These are phyloP conservation scores for Ageneiosus marmoratus DNA, from an alignment of 2,113 vertebrate species.

Conservation along the genomic window DNA sequence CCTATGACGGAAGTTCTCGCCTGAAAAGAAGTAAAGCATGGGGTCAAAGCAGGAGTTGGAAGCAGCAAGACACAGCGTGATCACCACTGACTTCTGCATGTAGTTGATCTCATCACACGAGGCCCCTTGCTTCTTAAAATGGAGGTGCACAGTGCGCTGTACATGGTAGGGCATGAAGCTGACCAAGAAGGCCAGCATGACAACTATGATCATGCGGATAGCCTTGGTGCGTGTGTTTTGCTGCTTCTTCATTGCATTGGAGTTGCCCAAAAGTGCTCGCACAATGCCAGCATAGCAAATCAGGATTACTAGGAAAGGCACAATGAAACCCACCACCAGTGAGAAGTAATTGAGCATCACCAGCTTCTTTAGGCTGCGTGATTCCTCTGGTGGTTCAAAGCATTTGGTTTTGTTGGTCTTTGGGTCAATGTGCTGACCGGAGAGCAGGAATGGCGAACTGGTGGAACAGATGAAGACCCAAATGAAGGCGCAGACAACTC, in stretches of 20 bases:
- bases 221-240: constrained; percentile 74
- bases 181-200: constrained; percentile 85
- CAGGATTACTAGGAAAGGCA: constrained; percentile 86
- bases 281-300: constrained; percentile 90
- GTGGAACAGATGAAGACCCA: constrained; percentile 87
- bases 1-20: constrained; percentile 85
- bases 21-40: constrained; percentile 92
- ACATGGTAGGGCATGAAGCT: constrained; percentile 93
- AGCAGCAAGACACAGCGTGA: constrained; percentile 88
- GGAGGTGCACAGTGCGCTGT: constrained; percentile 85
- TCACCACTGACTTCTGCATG: constrained; percentile 89
- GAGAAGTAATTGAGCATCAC: constrained; percentile 82
- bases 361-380: constrained; percentile 51
- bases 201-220: constrained; percentile 90
- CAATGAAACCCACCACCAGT: constrained; percentile 80
- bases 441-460: constrained; percentile 81
- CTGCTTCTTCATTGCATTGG: constrained; percentile 67
- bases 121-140: constrained; percentile 57
- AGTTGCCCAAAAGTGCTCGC: constrained; percentile 77
- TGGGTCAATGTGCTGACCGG: constrained; percentile 63
- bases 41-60: constrained; percentile 95
- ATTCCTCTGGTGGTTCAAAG: constrained; percentile 80
- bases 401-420: constrained; percentile 85
- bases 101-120: constrained; percentile 68
- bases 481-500: constrained; percentile 73